Conservation (phyloP, 2,888 invertebrate genomes). For the Drosophila borborema region DNA sequence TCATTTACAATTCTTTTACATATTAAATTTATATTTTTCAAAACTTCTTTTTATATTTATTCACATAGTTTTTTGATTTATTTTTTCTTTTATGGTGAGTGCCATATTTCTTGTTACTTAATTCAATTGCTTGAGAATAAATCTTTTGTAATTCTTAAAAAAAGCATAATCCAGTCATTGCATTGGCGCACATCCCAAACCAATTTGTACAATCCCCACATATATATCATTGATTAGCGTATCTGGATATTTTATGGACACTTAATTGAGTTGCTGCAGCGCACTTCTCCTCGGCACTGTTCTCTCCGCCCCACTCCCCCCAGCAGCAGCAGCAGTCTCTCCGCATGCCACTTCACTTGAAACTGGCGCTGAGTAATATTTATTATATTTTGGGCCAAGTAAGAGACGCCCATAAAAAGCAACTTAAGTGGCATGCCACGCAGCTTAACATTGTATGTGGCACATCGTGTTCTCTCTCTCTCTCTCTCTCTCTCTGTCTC, state of each 20-base stretch:
- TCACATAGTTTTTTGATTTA: background rate
- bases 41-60: no score
- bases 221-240: constrained; percentile 75
- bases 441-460: constrained; percentile 58
- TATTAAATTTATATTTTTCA: no score
- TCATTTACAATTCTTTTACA: no score
- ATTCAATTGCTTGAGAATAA: constrained; percentile 29
- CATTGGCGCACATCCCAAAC: constrained; percentile 28
- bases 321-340: background rate
- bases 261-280: constrained; percentile 75
- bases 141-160: constrained; percentile 42
- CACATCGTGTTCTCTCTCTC: constrained; percentile 9
- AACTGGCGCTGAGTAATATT: constrained; percentile 75
- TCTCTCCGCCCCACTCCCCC: constrained; percentile 10
- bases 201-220: constrained; percentile 38
- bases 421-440: constrained; percentile 70
- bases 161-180: constrained; percentile 23
- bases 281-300: background rate
- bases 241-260: constrained; percentile 77
- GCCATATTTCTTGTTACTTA: background rate
- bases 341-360: constrained; percentile 51
- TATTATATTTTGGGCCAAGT: constrained; percentile 71
- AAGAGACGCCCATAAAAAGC: constrained; percentile 70
- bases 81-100: background rate
- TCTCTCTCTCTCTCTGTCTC: background rate